phyloP scores from a whole-genome alignment of 2,888 invertebrate genomes.

The Isotomurus palustris region DNA sequence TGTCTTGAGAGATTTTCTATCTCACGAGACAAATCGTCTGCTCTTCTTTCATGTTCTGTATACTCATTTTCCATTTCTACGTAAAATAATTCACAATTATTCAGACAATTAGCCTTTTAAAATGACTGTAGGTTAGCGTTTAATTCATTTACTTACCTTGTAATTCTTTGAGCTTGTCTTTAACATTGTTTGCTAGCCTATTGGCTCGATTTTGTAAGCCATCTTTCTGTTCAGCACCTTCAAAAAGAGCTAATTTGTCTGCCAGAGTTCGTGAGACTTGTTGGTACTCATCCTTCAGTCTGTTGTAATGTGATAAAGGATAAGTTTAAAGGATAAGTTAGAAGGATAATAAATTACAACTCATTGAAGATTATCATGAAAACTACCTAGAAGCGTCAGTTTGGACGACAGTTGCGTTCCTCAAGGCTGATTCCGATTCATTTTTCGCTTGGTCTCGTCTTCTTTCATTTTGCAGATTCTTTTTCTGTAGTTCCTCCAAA shows the following conservation, averaged over 20 bases:
- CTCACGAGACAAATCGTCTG: slow-evolving; percentile 58
- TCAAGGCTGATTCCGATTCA: slow-evolving; percentile 67
- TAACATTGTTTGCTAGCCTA: slow-evolving; percentile 73
- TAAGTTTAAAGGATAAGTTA: too few species aligned
- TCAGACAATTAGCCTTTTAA: not conserved
- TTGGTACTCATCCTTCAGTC: slow-evolving; percentile 64
- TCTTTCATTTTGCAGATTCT: slow-evolving; percentile 74
- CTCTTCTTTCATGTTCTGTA: slow-evolving; percentile 60
- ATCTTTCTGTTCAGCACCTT: slow-evolving; percentile 71
- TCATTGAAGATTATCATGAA: not conserved
- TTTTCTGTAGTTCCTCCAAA: slow-evolving; percentile 70
- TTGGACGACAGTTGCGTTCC: slow-evolving; percentile 66
- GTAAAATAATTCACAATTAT: slow-evolving; percentile 12
- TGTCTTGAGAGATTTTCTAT: slow-evolving; percentile 60
- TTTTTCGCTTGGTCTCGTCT: slow-evolving; percentile 75
- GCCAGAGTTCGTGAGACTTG: slow-evolving; percentile 67
- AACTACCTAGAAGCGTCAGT: slow-evolving; percentile 57
- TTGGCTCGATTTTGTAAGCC: slow-evolving; percentile 72
- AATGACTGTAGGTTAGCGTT: too few species aligned
- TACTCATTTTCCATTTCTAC: slow-evolving; percentile 63
- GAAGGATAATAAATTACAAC: too few species aligned
- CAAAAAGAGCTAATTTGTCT: slow-evolving; percentile 68
- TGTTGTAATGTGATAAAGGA: too few species aligned
- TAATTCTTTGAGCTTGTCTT: slow-evolving; percentile 66
- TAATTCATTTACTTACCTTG: slow-evolving; percentile 53